These are phyloP conservation scores for Carollia perspicillata DNA, from an alignment of 2,113 vertebrate species.

Conservation along the genomic window DNA sequence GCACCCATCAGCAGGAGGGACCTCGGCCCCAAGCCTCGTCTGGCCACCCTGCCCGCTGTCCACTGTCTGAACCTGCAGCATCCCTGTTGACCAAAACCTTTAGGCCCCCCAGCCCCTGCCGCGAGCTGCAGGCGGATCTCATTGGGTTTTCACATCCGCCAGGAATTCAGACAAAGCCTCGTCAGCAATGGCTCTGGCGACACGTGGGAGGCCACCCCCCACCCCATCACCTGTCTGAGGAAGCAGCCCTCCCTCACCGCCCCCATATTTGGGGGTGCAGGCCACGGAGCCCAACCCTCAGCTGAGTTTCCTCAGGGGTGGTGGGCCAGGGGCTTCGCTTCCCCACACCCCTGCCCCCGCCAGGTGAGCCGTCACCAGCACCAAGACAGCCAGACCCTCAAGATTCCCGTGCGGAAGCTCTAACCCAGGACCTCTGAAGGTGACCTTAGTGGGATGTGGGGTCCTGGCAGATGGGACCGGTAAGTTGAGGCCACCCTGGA, in stretches of 20 bases:
- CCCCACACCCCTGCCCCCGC: background rate
- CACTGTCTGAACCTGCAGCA: background rate
- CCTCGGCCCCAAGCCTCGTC: background rate
- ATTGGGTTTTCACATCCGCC: background rate
- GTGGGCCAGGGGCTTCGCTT: background rate
- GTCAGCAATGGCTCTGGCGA: background rate
- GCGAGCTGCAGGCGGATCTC: rapidly evolving
- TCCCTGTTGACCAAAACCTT: no score
- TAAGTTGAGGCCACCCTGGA: no score
- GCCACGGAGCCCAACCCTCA: background rate
- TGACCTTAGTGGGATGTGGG: background rate
- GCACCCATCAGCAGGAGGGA: no score
- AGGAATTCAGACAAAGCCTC: background rate
- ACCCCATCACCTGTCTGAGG: background rate
- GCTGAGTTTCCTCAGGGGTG: background rate
- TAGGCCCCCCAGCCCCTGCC: no score
- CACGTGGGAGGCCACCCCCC: background rate
- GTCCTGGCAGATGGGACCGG: no score
- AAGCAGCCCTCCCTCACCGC: rapidly evolving
- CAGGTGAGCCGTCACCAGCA: background rate
- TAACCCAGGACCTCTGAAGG: background rate
- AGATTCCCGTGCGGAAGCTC: background rate
- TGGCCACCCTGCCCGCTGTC: background rate
- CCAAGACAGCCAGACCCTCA: background rate
- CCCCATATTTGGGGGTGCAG: background rate